Conservation (phyloP, 1,140 invertebrate genomes). For the Varroa destructor region DNA sequence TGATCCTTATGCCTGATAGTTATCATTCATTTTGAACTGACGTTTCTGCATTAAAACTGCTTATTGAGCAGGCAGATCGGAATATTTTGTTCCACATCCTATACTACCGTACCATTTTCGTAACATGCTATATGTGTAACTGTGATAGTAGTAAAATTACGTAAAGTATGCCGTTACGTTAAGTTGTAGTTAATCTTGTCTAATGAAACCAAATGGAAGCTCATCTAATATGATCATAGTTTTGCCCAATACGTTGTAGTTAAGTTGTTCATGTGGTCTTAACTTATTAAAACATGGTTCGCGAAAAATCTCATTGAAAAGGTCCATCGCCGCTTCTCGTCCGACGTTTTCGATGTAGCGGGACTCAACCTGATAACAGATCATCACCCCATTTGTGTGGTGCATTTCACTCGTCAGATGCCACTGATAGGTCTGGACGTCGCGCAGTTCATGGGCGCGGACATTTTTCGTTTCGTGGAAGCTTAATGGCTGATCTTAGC, state of each 20-base stretch:
- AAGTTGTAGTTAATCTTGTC: too few relatives aligned
- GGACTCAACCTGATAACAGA: constrained; percentile 73
- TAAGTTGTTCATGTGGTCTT: constrained; percentile 60
- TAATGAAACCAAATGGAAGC: too few relatives aligned
- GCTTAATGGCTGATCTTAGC: neutral
- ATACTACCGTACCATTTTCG: too few relatives aligned
- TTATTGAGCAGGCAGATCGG: too few relatives aligned
- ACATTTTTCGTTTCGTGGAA: constrained; percentile 23
- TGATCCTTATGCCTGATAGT: too few relatives aligned
- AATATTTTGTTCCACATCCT: too few relatives aligned
- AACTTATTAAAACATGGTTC: constrained; percentile 83
- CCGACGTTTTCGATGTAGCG: constrained; percentile 59
- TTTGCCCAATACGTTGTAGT: constrained; percentile 29
- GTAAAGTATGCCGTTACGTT: too few relatives aligned
- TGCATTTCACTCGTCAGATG: constrained; percentile 57
- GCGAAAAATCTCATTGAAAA: constrained; percentile 70
- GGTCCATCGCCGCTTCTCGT: constrained; percentile 55
- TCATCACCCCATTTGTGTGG: constrained; percentile 66
- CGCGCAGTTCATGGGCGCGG: constrained; percentile 29
- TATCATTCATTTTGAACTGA: too few relatives aligned
- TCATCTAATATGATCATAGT: too few relatives aligned
- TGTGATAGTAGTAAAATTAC: too few relatives aligned
- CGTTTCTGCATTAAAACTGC: too few relatives aligned
- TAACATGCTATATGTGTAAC: too few relatives aligned
- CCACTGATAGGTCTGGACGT: constrained; percentile 32